Conservation (phyloP, 1,140 invertebrate species). For the Aphelinus atriplicis region DNA sequence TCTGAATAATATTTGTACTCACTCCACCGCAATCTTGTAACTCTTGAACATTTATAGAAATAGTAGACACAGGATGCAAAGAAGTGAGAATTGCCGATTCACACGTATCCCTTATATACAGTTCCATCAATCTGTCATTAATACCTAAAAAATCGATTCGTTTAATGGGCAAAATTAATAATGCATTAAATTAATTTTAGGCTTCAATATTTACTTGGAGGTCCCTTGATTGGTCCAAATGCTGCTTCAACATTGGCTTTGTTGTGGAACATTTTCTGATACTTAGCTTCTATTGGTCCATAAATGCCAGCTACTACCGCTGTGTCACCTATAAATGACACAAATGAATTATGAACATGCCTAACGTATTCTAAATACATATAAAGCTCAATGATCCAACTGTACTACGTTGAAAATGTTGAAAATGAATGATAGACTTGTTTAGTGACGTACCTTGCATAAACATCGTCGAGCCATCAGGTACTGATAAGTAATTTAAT, state of each 20-base stretch:
- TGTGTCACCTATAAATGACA: constrained; percentile 75
- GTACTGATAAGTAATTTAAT: constrained; percentile 74
- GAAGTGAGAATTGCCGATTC: constrained; percentile 76
- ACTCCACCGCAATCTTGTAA: constrained; percentile 86
- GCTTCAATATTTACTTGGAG: constrained; percentile 69
- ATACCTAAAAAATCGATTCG: constrained; percentile 62
- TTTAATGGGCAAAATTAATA: neutral
- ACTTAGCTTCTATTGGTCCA: constrained; percentile 84
- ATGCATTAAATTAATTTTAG: too few relatives aligned
- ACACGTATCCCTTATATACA: constrained; percentile 78
- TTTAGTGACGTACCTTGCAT: constrained; percentile 69
- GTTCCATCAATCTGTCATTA: constrained; percentile 78
- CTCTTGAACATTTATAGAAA: constrained; percentile 86
- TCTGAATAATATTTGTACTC: constrained; percentile 48
- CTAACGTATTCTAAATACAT: too few relatives aligned
- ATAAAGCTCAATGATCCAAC: too few relatives aligned
- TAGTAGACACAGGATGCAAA: constrained; percentile 80
- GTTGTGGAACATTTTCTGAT: constrained; percentile 80
- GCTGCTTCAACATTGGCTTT: constrained; percentile 81
- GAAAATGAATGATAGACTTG: too few relatives aligned
- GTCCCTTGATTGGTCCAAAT: constrained; percentile 79
- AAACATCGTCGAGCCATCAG: constrained; percentile 80
- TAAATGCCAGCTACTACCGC: constrained; percentile 80
- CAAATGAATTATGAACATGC: too few relatives aligned
- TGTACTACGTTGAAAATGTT: too few relatives aligned